A percentile compares a stretch with the other conserved stretches of the same genome.
Evolutionary conservation across 2,797 vertebrate species (phyloP).

Genomic region (Clarias fuscus): DNA sequence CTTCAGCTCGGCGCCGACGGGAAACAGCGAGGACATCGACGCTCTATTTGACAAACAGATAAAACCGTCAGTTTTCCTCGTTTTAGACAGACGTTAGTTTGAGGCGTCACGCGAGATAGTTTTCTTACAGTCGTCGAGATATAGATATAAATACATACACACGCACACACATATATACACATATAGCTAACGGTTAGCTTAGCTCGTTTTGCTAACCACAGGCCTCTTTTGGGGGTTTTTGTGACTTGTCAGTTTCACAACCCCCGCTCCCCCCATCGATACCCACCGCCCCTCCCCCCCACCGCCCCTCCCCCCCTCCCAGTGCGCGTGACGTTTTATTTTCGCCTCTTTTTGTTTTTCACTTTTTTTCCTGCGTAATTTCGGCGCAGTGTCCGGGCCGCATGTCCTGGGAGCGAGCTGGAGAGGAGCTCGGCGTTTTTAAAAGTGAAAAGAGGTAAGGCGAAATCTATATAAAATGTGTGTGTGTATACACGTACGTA

Average conservation of each 20-base stretch:
- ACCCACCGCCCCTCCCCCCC: neutral
- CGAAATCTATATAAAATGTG: neutral
- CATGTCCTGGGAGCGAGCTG: constrained; percentile 26
- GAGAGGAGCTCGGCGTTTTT: constrained; percentile 17
- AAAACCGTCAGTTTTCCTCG: neutral
- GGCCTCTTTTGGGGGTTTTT: constrained; percentile 40
- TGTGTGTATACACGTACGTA: neutral
- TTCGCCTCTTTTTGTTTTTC: constrained; percentile 20
- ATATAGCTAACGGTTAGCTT: constrained; percentile 30
- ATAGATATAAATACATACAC: neutral
- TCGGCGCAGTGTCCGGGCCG: constrained; percentile 38
- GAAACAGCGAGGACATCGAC: constrained; percentile 64
- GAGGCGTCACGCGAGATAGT: constrained; percentile 2
- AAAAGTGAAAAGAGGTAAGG: constrained; percentile 43
- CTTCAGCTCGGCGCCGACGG: constrained; percentile 68
- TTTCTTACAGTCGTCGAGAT: constrained; percentile 26
- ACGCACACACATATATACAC: no score
- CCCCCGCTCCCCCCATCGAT: neutral
- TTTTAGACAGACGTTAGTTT: constrained; percentile 44
- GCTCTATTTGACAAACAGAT: constrained; percentile 31
- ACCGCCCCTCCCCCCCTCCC: no score
- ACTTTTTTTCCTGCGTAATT: constrained; percentile 5
- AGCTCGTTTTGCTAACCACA: constrained; percentile 42
- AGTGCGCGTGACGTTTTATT: constrained; percentile 43
- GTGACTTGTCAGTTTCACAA: constrained; percentile 54